Conservation (phyloP, 2,797 vertebrate species). For the Anguilla marmorata region DNA sequence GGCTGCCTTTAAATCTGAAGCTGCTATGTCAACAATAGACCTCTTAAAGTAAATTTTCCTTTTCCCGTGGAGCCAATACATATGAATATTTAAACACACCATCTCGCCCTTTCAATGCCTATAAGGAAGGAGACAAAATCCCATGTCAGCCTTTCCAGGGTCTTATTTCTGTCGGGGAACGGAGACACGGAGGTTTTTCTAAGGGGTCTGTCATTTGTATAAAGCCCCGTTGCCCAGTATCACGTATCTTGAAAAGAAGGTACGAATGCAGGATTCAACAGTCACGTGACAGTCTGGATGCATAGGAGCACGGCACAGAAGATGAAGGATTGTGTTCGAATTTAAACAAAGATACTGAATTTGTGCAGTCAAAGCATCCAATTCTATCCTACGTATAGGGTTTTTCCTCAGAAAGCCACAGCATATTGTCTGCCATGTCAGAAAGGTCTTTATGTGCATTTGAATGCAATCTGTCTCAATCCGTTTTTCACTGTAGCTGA, state of each 20-base stretch:
- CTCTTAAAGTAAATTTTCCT: background rate
- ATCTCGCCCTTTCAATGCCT: background rate
- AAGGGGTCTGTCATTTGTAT: background rate
- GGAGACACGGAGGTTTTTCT: background rate
- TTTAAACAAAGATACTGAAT: background rate
- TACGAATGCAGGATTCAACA: background rate
- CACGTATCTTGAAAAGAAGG: background rate
- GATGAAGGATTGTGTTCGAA: background rate
- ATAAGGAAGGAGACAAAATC: background rate
- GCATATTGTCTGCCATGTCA: background rate
- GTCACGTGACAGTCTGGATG: background rate
- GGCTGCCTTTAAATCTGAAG: background rate
- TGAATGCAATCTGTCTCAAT: background rate
- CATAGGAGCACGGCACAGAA: background rate
- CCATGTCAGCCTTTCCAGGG: background rate
- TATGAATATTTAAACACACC: slow-evolving; percentile 2
- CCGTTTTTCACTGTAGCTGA: background rate
- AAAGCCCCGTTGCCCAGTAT: background rate
- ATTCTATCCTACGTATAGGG: background rate
- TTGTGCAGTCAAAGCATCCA: background rate
- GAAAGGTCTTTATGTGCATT: too few species aligned
- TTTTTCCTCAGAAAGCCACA: background rate
- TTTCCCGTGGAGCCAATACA: background rate
- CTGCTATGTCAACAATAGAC: background rate
- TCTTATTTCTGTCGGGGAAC: background rate